A percentile compares a stretch with the other conserved stretches of the same genome.
phyloP scores from a whole-genome alignment of 2,797 vertebrate genomes.

The Lycodopsis pacificus region DNA sequence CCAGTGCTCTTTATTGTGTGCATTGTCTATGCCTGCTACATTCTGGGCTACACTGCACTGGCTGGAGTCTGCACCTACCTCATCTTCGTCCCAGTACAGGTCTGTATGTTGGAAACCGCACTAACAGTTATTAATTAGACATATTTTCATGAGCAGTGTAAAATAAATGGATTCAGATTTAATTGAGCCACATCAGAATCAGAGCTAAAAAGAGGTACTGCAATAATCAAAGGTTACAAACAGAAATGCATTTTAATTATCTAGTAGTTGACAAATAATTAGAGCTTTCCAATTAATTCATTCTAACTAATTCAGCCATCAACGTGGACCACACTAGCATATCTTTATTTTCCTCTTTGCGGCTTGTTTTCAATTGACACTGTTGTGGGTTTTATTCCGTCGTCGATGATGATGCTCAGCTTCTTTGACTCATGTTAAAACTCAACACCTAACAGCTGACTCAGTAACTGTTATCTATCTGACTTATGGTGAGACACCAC shows the following conservation, averaged over 20 bases:
- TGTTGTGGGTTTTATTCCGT: too few relatives aligned
- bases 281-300: background rate
- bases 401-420: too few relatives aligned
- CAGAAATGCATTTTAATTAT: background rate
- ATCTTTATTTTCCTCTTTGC: background rate
- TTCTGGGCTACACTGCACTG: constrained; percentile 86
- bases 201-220: background rate
- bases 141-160: background rate
- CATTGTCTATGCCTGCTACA: constrained; percentile 76
- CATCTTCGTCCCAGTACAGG: constrained; percentile 86
- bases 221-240: background rate
- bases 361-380: background rate
- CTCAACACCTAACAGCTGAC: too few relatives aligned
- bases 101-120: constrained; percentile 40
- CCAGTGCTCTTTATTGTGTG: constrained; percentile 80
- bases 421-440: too few relatives aligned
- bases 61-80: constrained; percentile 79
- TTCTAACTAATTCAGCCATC: background rate
- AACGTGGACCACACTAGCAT: background rate
- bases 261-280: background rate
- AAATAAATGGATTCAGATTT: background rate
- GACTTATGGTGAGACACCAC: too few relatives aligned
- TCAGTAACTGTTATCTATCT: too few relatives aligned
- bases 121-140: background rate
- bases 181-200: background rate